Base-by-base conservation (phyloP, 2,888 invertebrate species). In the Cephonodes hylas region DNA sequence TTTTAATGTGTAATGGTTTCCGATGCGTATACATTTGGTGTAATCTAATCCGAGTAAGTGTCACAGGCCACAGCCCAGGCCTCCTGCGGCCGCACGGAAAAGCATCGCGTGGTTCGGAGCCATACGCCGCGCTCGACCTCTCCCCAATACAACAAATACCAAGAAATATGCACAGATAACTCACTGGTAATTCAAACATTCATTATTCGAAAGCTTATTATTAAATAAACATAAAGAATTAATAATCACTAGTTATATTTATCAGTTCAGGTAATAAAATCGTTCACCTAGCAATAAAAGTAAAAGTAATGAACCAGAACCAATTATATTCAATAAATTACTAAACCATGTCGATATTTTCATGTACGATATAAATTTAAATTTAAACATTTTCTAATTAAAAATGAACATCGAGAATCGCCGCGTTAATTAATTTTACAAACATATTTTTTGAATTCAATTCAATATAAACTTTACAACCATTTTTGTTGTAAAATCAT, bases 91-190 rank as follows among this genome's bases (percentile, higher is more conserved):
- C 27, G 31, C 31, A 44, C 44, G 46, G 34, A 61, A 45, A 31
- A 44, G 15, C 53, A 56, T 61, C 60, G 56, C 42, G 56, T 53
- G 42, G 27, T 34, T 44, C 48, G 59, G 53, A 44, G 53, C 45
- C 6, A 23, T 7, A 23, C 25, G 45, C 45, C 13, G 22, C 22
- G 13, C 48, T n/a, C 53, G 18, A 31, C 53, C 53, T 31, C 48
- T 27, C 53, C 53, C 53, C n/a, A 8, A 18, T 18, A 53, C 31
- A 53, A 27, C 3, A 31, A 27, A 53, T 4, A n/a, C n/a, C n/a
- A n/a, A 45, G 18, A 3, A 13, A 27, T 0, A 53, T 31, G 27
- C n/a, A 53, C 27, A 44, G 44, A 20, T 44, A 53, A 53, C 53
- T 53, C 15, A 27, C 10, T 18, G 15, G 1, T 20, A 10, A 20